Base-by-base conservation (phyloP, 2,113 vertebrate genomes). In the Colius striatus region DNA sequence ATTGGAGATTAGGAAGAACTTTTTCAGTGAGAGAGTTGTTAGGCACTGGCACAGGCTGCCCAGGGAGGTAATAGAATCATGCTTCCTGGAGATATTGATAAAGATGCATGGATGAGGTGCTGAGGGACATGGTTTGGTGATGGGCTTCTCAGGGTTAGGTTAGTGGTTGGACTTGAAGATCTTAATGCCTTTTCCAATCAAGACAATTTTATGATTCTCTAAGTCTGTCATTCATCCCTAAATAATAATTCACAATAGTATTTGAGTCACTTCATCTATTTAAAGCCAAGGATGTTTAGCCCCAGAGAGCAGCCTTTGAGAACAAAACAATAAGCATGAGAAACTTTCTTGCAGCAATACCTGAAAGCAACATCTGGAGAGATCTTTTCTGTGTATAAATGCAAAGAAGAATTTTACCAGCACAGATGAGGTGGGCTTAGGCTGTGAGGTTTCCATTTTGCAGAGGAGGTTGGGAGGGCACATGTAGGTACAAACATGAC, bases 211-310 rank as follows among this genome's bases (percentile, higher is more conserved):
- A 41, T 41, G 38, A 41, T 41, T 41, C 38, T 41, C 9, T 41
- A 41, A 41, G 38, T 70, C 79, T 85, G 30, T 84, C 51, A 36
- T 92, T 92, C 72, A 93, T 60, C 76, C 85, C 77, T 36, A 25
- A 92, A 74, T 80, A 92, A 74, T 60, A 85, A 62, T 53, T 83
- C 63, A 58, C 27, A 15, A 17, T 12, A 68, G 66, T 68, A 93
- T 85, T 73, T 93, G 82, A 75, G 79, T 95, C 94, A 92, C 25
- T 26, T 67, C 11, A 25, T 62, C 85, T 96, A 80, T 92, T 93
- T 93, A 94, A 96, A 93, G 50, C 54, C 50, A 55, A 73, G n/a
- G 25, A 67, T 62, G 13, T 34, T 93, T 87, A 76, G 58, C 22
- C 32, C 4, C 6, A 51, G 63, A 92, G 67, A 70, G 38, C 55